Conservation (phyloP, 2,797 vertebrate genomes). For the Anabacerthia variegaticeps region DNA sequence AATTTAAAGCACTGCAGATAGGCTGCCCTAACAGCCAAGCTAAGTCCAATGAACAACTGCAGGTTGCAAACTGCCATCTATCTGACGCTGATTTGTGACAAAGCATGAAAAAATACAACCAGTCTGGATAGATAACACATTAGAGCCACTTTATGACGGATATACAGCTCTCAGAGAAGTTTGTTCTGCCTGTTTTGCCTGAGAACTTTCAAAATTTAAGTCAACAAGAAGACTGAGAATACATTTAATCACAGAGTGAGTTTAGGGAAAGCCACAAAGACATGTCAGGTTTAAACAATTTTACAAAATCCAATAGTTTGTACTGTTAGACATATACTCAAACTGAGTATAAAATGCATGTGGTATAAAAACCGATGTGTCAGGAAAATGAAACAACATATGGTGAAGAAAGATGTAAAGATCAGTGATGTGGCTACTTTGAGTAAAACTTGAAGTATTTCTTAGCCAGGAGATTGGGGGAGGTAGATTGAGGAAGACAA, state of each 20-base stretch:
- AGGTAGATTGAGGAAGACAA: not conserved
- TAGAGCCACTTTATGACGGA: not conserved
- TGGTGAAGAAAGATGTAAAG: not conserved
- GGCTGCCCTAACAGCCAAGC: constrained; percentile 2
- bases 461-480: not conserved
- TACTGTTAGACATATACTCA: not conserved
- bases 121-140: not conserved
- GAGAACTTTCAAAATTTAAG: not conserved
- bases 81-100: constrained; percentile 29
- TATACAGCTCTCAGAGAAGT: constrained; percentile 12
- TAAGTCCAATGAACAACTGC: not conserved
- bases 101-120: constrained; percentile 37
- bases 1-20: not conserved
- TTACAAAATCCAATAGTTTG: not conserved
- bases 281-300: not conserved
- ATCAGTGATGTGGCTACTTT: not conserved
- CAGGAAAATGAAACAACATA: not conserved
- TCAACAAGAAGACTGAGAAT: not conserved
- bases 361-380: not conserved
- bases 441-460: not conserved
- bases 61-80: not conserved
- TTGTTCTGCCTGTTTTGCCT: not conserved
- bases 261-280: not conserved
- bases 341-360: not conserved
- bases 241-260: not conserved